phyloP scores from a whole-genome alignment of 2,113 vertebrate genomes.

The Hucho hucho region DNA sequence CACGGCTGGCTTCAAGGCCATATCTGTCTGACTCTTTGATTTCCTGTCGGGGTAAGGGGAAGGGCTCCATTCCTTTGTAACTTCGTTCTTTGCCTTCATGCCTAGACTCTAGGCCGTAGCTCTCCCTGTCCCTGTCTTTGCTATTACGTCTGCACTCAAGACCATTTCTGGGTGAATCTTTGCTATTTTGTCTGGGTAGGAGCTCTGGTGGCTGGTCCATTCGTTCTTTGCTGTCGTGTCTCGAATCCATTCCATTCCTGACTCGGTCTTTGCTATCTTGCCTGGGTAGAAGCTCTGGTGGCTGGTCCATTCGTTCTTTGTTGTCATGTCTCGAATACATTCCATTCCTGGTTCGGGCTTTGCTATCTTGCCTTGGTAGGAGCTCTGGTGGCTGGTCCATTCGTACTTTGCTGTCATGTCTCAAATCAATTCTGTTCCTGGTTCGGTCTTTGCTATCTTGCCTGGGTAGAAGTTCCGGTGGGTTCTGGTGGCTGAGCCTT shows the following conservation, averaged over 20 bases:
- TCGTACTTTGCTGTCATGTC: conserved; percentile 58
- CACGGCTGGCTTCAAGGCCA: conserved; percentile 45
- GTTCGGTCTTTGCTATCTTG: conserved; percentile 69
- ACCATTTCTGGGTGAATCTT: conserved; percentile 58
- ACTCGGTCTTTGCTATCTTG: conserved; percentile 69
- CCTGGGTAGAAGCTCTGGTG: conserved; percentile 59
- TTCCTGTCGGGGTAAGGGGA: conserved; percentile 57
- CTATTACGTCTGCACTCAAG: conserved; percentile 18
- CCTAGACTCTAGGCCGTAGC: conserved; percentile 19
- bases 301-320: conserved; percentile 63
- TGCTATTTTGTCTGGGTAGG: conserved; percentile 64
- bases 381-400: conserved; percentile 59
- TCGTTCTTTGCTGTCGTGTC: conserved; percentile 57
- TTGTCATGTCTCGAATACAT: conserved; percentile 57
- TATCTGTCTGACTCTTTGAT: conserved; percentile 28
- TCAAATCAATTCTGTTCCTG: conserved; percentile 61
- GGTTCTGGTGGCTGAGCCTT: conserved; percentile 46
- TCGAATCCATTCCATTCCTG: conserved; percentile 62
- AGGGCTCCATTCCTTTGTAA: conserved; percentile 67
- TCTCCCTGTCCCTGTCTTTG: conserved; percentile 15
- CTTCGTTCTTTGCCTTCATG: conserved; percentile 37
- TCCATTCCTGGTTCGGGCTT: conserved; percentile 60
- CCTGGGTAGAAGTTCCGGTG: conserved; percentile 54
- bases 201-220: conserved; percentile 61
- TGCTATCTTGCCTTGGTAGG: conserved; percentile 63